A percentile compares a stretch with the other conserved stretches of the same genome.
These are phyloP conservation scores for Enoplosus armatus DNA, from an alignment of 2,797 vertebrate species.

Conservation along the genomic window DNA sequence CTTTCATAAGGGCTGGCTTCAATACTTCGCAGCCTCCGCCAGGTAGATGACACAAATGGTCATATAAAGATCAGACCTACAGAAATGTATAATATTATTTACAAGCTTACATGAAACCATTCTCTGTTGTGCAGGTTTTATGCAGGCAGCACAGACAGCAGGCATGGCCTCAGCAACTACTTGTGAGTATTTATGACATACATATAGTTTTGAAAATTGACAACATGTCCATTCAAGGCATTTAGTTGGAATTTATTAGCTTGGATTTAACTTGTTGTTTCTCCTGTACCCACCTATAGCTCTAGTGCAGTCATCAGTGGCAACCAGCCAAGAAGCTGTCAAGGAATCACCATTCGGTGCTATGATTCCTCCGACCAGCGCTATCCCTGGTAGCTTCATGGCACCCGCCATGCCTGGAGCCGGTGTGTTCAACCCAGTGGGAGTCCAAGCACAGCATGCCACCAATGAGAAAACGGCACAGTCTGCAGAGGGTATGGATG, in stretches of 20 bases:
- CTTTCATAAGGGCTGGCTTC: constrained; percentile 94
- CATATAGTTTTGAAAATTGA: not conserved
- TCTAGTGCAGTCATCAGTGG: constrained; percentile 90
- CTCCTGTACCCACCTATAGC: constrained; percentile 79
- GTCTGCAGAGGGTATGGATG: constrained; percentile 80
- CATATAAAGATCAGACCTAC: not conserved
- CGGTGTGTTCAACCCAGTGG: constrained; percentile 89
- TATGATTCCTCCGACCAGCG: constrained; percentile 90
- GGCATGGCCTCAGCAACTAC: constrained; percentile 79
- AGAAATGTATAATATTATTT: no score
- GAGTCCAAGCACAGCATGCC: constrained; percentile 81
- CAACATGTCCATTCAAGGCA: not conserved
- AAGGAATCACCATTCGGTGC: constrained; percentile 91
- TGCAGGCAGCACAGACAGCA: constrained; percentile 92
- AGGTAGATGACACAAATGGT: constrained; percentile 81
- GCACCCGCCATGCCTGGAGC: constrained; percentile 88
- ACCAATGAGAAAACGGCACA: constrained; percentile 75
- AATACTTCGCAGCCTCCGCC: constrained; percentile 97
- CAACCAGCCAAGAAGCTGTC: constrained; percentile 89
- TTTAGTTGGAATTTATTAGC: not conserved
- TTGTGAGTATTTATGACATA: constrained; percentile 75
- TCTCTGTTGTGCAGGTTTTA: constrained; percentile 85
- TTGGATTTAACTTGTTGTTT: constrained; percentile 13
- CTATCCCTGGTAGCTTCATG: constrained; percentile 89
- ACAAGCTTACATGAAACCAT: not conserved